Evolutionary conservation across 2,113 vertebrate species (phyloP).

Genomic region (Cardinalis cardinalis): DNA sequence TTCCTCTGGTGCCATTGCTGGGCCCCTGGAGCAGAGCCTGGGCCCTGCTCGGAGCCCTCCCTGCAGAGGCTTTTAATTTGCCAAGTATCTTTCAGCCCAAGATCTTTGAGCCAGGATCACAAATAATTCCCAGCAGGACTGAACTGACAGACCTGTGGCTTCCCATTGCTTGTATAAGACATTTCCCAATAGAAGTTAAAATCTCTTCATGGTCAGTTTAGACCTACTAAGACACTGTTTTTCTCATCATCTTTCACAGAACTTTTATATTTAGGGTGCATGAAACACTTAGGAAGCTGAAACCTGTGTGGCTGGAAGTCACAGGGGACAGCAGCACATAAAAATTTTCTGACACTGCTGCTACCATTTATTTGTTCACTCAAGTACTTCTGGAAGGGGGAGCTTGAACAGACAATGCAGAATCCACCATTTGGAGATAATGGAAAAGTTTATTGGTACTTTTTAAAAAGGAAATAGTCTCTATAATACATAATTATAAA

Average conservation of each 20-base stretch:
- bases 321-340: not conserved
- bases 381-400: not conserved
- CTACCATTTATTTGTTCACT: not conserved
- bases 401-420: not conserved
- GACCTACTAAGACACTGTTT: not conserved
- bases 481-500: conserved; percentile 76
- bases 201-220: not conserved
- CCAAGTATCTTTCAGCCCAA: not conserved
- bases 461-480: conserved; percentile 25
- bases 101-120: not conserved
- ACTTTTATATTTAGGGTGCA: not conserved
- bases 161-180: not conserved
- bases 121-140: not conserved
- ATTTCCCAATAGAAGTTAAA: not conserved
- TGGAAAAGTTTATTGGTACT: conserved; percentile 66
- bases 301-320: not conserved
- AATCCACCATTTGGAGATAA: conserved; percentile 9
- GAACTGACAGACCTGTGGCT: not conserved
- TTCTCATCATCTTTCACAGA: not conserved
- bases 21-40: not conserved
- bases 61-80: not conserved
- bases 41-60: fast-evolving
- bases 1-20: not conserved
- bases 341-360: not conserved
- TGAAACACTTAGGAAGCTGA: not conserved